phyloP scores from a whole-genome alignment of 2,113 vertebrate genomes.

The Nettapus auritus region DNA sequence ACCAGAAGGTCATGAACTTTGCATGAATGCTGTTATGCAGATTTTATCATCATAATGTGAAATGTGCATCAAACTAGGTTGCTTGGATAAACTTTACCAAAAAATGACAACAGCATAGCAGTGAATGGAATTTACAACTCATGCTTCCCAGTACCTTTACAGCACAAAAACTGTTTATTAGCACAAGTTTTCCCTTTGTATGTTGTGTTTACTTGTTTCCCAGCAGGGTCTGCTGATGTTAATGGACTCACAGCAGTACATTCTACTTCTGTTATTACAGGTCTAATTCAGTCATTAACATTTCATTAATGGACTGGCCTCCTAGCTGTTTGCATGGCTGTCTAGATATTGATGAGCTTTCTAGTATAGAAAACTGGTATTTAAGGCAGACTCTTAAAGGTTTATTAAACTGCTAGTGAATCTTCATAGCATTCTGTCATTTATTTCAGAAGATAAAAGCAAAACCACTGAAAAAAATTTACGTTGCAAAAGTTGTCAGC shows the following conservation, averaged over 20 bases:
- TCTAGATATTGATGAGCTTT: conserved; percentile 88
- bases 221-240: conserved; percentile 88
- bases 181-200: conserved; percentile 77
- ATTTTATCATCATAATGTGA: neutral
- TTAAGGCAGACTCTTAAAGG: conserved; percentile 75
- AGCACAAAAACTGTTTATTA: conserved; percentile 65
- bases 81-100: neutral
- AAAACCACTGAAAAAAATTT: neutral
- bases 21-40: fast-evolving
- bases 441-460: conserved; percentile 32
- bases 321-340: conserved; percentile 83
- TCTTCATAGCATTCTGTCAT: neutral
- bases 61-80: fast-evolving
- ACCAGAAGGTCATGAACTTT: fast-evolving
- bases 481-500: neutral
- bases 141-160: conserved; percentile 76
- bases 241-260: conserved; percentile 96
- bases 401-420: conserved; percentile 45
- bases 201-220: conserved; percentile 84
- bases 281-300: conserved; percentile 99
- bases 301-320: conserved; percentile 96
- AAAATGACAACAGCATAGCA: neutral
- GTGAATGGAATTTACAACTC: conserved; percentile 20
- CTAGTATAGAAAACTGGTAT: conserved; percentile 75
- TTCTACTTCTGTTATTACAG: conserved; percentile 92